phyloP scores from a whole-genome alignment of 2,797 vertebrate species.

The Rhinoraja longicauda region DNA sequence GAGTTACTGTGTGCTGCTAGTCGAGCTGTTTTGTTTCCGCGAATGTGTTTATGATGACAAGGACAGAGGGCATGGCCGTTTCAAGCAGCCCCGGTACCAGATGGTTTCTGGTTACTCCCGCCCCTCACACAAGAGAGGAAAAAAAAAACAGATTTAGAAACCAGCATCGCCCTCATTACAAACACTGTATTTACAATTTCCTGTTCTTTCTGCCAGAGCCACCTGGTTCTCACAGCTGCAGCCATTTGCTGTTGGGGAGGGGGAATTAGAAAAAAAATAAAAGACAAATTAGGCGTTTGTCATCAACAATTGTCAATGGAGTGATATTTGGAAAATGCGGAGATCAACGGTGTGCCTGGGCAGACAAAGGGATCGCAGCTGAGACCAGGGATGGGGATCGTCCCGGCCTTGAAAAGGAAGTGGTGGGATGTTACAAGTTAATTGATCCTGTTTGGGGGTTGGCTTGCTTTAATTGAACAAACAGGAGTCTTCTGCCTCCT shows the following conservation, averaged over 20 bases:
- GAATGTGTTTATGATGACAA: neutral
- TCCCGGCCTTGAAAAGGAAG: neutral
- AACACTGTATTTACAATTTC: constrained; percentile 36
- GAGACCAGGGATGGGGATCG: neutral
- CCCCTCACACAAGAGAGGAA: neutral
- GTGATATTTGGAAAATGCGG: constrained; percentile 37
- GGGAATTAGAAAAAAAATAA: neutral
- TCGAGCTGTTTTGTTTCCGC: neutral
- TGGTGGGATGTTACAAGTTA: neutral
- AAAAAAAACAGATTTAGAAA: constrained; percentile 36
- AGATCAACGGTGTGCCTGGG: neutral
- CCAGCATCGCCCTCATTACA: constrained; percentile 28
- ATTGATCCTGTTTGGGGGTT: neutral
- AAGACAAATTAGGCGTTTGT: constrained; percentile 39
- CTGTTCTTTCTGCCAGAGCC: constrained; percentile 34
- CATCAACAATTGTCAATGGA: constrained; percentile 34
- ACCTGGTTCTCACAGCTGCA: constrained; percentile 32
- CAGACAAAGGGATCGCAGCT: constrained; percentile 24
- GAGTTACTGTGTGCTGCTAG: neutral
- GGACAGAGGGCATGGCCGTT: neutral
- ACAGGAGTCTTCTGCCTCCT: neutral
- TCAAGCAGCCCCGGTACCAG: neutral
- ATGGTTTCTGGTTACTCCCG: neutral
- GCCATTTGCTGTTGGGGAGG: constrained; percentile 6
- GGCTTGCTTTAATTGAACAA: neutral